phyloP scores from a whole-genome alignment of 2,797 vertebrate genomes.

The Lindbergichthys nudifrons region DNA sequence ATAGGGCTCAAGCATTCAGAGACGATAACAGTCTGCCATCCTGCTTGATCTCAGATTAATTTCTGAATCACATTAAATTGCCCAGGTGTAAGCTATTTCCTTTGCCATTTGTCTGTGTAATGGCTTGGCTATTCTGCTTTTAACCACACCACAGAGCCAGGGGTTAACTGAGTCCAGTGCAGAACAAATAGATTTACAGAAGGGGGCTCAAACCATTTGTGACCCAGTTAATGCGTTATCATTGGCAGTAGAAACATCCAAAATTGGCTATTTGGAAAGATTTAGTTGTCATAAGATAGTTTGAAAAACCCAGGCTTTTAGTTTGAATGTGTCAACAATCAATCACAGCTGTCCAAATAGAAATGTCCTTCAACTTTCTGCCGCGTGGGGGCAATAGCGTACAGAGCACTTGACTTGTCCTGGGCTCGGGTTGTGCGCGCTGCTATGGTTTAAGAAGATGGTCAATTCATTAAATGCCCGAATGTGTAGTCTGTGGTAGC shows the following conservation, averaged over 20 bases:
- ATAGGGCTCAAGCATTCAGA: constrained; percentile 9
- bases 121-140: constrained; percentile 16
- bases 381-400: constrained; percentile 81
- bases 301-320: constrained; percentile 42
- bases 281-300: constrained; percentile 50
- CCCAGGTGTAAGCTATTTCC: constrained; percentile 25
- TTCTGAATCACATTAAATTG: constrained; percentile 22
- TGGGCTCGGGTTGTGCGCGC: constrained; percentile 51
- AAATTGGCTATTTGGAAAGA: constrained; percentile 37
- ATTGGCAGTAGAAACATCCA: constrained; percentile 15
- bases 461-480: constrained; percentile 20
- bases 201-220: constrained; percentile 9
- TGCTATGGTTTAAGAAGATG: constrained; percentile 20
- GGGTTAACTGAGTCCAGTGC: constrained; percentile 27
- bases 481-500: constrained; percentile 10
- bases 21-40: constrained; percentile 1
- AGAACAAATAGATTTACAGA: constrained; percentile 40
- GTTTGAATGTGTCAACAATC: constrained; percentile 65
- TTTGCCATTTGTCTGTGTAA: neutral
- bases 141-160: constrained; percentile 21
- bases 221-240: constrained; percentile 51
- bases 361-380: constrained; percentile 32
- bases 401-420: constrained; percentile 65
- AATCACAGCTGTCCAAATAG: constrained; percentile 61
- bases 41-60: constrained; percentile 35